Evolutionary conservation across 2,888 invertebrate species (phyloP).

Genomic region (Lymantria monacha): DNA sequence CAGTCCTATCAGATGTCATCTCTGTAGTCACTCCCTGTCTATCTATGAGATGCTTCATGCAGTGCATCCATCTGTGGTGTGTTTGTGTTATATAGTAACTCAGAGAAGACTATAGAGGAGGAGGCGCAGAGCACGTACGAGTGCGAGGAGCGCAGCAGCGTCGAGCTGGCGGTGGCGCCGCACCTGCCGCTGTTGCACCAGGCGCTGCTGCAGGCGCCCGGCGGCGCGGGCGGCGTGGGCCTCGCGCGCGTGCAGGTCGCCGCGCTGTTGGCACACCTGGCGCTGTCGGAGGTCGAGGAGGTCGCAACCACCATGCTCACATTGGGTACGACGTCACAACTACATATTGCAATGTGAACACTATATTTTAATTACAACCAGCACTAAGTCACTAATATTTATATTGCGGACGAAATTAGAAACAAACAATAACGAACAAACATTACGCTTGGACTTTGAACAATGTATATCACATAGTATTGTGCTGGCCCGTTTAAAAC

Average conservation of each 20-base stretch:
- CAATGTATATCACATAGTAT: no score
- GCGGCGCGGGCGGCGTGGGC: slow-evolving; percentile 71
- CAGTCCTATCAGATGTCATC: no score
- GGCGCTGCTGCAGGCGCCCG: slow-evolving; percentile 53
- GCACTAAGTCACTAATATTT: no score
- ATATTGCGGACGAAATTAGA: no score
- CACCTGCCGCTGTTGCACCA: slow-evolving; percentile 75
- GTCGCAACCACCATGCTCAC: slow-evolving; percentile 86
- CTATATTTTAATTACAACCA: no score
- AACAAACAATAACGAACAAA: no score
- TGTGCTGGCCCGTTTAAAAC: no score
- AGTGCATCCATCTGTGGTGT: no score
- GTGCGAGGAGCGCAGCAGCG: slow-evolving; percentile 35
- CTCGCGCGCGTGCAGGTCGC: slow-evolving; percentile 88
- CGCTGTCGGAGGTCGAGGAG: slow-evolving; percentile 87
- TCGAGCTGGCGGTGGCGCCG: slow-evolving; percentile 68
- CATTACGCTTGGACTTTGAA: no score
- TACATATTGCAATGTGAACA: neutral
- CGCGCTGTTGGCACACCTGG: slow-evolving; percentile 88
- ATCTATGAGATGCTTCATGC: no score
- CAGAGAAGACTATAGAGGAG: slow-evolving; percentile 5
- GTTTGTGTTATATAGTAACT: neutral
- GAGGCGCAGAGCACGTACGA: slow-evolving; percentile 8
- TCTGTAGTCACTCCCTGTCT: no score
- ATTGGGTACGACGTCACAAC: slow-evolving; percentile 41